Evolutionary conservation across 1,140 invertebrate species (phyloP), one percentile per base, ranked within the genome.

Genomic region (Drosophila mojavensis): DNA sequence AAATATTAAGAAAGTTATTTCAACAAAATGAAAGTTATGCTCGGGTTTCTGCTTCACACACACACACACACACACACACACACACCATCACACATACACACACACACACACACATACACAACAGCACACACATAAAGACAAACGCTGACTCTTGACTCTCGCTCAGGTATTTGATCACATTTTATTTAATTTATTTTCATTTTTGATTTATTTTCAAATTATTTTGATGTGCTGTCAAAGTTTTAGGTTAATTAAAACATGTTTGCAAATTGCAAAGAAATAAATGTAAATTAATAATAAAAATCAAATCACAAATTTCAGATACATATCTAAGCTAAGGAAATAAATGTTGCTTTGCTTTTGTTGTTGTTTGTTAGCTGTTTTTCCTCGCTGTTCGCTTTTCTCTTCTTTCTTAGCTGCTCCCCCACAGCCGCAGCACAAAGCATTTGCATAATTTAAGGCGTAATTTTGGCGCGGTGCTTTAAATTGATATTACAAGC

Each of bases 1-100:
- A 86, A 85, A 86, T 84, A 84, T 72, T 78, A 81, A 86, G 78
- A 85, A 85, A 86, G 82, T 85, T 85, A 80, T 85, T 79, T 66
- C 77, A 74, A 54, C 78, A 62, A 81, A 79, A 84, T 78, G 65
- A 80, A 84, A 84, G 82, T 79, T 84, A 71, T 63, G 11, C 62
- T 59, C 13, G 69, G 60, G 60, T 10, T 9, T 68, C 9, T 26
- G 20, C 53, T 4, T 10, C n/a, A n/a, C n/a, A n/a, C n/a, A n/a
- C n/a, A n/a, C n/a, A n/a, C n/a, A 6, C 3, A 7, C 1, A 53
- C 41, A 51, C 62, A 66, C 54, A 59, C 56, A 59, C 64, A 66
- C 10, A 11, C 10, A 11, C 36, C 1, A 0, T 1, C 20, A 24
- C 20, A 24, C 1, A 1, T 1, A 17, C 17, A 17, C 17, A 17